Evolutionary conservation across 2,797 vertebrate genomes (phyloP), one percentile per base, ranked within the genome.

Genomic region (Rhabdophis nuchalis): DNA sequence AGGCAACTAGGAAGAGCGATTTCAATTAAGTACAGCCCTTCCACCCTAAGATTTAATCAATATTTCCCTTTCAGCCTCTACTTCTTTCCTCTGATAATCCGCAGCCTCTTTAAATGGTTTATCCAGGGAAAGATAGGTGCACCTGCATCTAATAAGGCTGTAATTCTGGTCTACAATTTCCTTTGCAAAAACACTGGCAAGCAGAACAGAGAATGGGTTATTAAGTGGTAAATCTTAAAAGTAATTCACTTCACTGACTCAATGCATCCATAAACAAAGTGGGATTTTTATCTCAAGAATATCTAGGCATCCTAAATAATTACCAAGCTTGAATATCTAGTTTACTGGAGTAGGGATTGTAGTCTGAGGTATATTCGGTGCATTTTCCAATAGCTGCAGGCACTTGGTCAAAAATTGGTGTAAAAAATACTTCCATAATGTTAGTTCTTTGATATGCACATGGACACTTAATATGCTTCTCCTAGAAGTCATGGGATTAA

Each of bases 281-380:
- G 36, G n/a, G 0, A 14, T 0, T 1, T 1, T 2, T 60, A 36
- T 57, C 2, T 68, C 85, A 25, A 50, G 68, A 88, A 92, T 77
- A 88, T 64, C 86, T 20, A n/a, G 16, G 32, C 60, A 53, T 64
- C 25, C 60, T 53, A 82, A 90, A 86, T 85, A 52, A 25, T n/a
- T 68, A 92, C 88, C 89, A 91, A 96, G 61, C 92, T 87, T 53
- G n/a, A 94, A 89, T 87, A 94, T 91, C 16, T 72, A 90, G 85
- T 93, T 23, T 85, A 52, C 41, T 56, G 20, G 23, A 41, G 11
- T 18, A 50, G 53, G 85, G 53, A 58, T 56, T 46, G 1, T 20
- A 72, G 50, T 32, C 60, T 50, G 10, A 72, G 23, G 46, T 61
- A 41, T 46, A 53, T 23, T 90, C 61, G 12, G 9, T 64, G 61